These are phyloP conservation scores for Paguma larvata DNA, from an alignment of 2,797 vertebrate species.

Conservation along the genomic window DNA sequence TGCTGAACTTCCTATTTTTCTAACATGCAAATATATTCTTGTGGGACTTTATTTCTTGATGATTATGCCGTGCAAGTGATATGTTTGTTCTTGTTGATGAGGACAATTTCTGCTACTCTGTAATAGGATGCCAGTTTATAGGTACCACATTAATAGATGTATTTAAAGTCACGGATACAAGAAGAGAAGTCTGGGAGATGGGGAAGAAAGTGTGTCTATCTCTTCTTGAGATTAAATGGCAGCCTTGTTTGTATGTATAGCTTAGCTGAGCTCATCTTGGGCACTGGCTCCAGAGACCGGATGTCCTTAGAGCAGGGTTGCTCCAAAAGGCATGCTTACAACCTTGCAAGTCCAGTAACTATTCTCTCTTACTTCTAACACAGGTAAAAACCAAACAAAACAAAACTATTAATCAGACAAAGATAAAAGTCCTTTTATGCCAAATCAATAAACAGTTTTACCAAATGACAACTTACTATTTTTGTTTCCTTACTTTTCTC, in stretches of 20 bases:
- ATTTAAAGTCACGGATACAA: not conserved
- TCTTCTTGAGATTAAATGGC: not conserved
- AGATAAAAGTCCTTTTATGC: not conserved
- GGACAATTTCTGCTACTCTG: not conserved
- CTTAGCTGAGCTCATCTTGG: not conserved
- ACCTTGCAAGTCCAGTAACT: not conserved
- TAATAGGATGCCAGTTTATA: not conserved
- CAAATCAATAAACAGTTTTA: not conserved
- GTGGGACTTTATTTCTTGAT: not conserved
- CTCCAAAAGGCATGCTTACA: not conserved
- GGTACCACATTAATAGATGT: not conserved
- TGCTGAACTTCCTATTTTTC: not conserved
- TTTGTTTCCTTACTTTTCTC: not conserved
- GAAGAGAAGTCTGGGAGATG: not conserved
- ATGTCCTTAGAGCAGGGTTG: not conserved
- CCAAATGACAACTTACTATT: not conserved
- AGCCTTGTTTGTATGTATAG: not conserved
- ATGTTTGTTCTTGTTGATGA: not conserved
- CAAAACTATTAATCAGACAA: not conserved
- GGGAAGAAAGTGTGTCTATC: not conserved
- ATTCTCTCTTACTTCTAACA: not conserved
- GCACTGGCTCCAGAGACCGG: not conserved
- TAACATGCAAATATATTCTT: not conserved
- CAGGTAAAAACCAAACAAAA: not conserved
- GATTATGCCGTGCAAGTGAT: not conserved